Percentiles rank a stretch among this genome's conserved stretches.
Evolutionary conservation across 2,113 vertebrate genomes (phyloP).

Genomic region (Catharus bicknelli): DNA sequence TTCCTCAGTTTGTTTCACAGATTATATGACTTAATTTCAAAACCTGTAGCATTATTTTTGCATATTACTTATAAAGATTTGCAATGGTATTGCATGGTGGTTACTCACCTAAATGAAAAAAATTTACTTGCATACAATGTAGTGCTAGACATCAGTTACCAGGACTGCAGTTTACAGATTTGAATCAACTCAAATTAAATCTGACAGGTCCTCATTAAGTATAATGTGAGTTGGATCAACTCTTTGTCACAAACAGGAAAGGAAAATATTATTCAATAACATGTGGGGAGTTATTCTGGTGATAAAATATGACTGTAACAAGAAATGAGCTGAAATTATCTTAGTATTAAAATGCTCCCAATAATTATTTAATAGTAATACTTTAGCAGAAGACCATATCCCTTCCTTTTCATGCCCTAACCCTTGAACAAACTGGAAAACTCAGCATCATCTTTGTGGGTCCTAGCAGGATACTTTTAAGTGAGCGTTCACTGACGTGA

Average conservation of each 20-base stretch:
- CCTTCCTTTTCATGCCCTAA: neutral
- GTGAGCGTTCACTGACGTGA: neutral
- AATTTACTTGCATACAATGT: neutral
- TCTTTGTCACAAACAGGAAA: neutral
- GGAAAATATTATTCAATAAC: neutral
- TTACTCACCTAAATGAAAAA: neutral
- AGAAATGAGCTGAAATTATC: neutral
- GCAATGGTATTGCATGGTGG: neutral
- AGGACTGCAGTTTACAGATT: neutral
- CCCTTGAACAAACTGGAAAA: neutral
- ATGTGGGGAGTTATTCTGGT: neutral
- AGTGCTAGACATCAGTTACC: neutral
- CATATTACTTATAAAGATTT: neutral
- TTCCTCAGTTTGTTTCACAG: neutral
- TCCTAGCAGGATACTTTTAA: neutral
- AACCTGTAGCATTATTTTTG: neutral
- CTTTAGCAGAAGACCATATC: neutral
- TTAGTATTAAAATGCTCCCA: neutral
- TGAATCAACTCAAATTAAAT: conserved; percentile 8
- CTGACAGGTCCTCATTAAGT: neutral
- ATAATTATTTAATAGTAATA: neutral
- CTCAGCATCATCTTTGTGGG: neutral
- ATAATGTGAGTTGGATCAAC: neutral
- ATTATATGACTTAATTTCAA: neutral
- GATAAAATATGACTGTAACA: neutral